Conservation (phyloP, 2,113 vertebrate species). For the Jaculus jaculus region DNA sequence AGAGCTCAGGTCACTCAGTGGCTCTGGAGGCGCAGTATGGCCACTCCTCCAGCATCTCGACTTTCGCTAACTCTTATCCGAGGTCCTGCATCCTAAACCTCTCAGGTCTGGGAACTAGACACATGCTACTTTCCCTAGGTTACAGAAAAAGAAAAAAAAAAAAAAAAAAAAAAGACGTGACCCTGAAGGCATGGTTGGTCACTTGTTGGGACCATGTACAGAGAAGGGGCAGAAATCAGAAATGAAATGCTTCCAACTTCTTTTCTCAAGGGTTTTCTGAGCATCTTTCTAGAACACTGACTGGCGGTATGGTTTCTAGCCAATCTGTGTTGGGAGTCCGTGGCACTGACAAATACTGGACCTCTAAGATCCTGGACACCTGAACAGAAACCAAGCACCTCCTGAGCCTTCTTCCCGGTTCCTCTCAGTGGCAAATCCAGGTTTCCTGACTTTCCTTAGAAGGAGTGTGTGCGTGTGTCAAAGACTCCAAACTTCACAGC, state of each 20-base stretch:
- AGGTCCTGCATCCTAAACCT: background rate
- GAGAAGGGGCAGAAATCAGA: background rate
- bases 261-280: background rate
- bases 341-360: background rate
- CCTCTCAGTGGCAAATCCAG: background rate
- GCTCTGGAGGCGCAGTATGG: no score
- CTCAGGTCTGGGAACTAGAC: background rate
- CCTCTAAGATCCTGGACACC: background rate
- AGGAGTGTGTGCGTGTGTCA: background rate
- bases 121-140: background rate
- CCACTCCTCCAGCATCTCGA: no score
- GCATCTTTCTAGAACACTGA: background rate
- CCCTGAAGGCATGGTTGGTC: background rate
- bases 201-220: background rate
- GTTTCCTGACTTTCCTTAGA: background rate
- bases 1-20: no score
- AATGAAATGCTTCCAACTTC: background rate
- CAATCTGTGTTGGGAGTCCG: background rate
- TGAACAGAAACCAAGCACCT: background rate
- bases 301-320: background rate
- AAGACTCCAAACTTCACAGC: background rate
- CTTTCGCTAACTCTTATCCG: background rate
- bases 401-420: background rate
- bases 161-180: no score
- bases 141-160: background rate